These are phyloP conservation scores for Macropus fuliginosus DNA, from an alignment of 2,797 vertebrate genomes.

Conservation along the genomic window DNA sequence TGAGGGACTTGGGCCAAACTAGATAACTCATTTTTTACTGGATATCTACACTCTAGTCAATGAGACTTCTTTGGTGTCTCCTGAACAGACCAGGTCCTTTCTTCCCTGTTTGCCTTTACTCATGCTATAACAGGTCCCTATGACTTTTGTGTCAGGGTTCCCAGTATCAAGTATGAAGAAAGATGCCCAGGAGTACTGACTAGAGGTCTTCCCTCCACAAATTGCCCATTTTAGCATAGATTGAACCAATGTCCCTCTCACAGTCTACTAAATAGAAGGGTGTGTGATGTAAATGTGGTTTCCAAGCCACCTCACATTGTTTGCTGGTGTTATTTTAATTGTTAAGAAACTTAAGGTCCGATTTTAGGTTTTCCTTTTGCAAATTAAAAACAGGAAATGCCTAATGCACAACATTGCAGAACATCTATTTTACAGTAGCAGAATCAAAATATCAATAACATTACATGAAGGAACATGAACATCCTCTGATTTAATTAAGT, in stretches of 20 bases:
- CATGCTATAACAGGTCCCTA: no score
- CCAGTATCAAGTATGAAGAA: neutral
- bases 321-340: neutral
- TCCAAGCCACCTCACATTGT: neutral
- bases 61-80: neutral
- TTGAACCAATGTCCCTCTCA: neutral
- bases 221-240: neutral
- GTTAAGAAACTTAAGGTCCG: conserved; percentile 24
- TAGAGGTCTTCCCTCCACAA: neutral
- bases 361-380: conserved; percentile 20
- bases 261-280: neutral
- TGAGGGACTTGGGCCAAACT: neutral
- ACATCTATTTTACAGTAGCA: neutral
- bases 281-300: neutral
- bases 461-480: neutral
- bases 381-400: neutral
- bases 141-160: neutral
- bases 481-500: conserved; percentile 22
- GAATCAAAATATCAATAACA: conserved; percentile 14
- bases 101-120: no score
- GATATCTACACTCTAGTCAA: neutral
- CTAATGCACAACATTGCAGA: neutral
- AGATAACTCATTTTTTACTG: neutral
- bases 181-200: neutral
- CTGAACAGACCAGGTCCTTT: neutral